phyloP scores from a whole-genome alignment of 1,140 invertebrate genomes.

The Brachionus paranguensis region DNA sequence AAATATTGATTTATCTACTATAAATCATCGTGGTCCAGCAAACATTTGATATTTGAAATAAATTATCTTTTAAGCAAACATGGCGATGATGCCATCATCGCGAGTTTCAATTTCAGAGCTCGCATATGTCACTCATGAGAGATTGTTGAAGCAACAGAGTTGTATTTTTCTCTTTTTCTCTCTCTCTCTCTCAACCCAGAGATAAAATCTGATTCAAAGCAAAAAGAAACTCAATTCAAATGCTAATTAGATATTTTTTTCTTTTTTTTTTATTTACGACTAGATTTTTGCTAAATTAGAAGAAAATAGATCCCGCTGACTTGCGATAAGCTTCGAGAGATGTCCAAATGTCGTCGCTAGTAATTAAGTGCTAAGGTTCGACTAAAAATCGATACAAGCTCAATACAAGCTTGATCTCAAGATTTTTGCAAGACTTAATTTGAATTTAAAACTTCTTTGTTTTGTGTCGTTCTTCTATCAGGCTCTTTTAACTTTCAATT shows the following conservation, averaged over 20 bases:
- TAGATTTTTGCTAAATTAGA: background rate
- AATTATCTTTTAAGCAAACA: constrained; percentile 37
- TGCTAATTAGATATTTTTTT: constrained; percentile 15
- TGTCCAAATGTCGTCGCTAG: constrained; percentile 17
- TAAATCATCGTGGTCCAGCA: background rate
- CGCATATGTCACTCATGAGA: constrained; percentile 35
- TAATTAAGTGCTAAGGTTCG: background rate
- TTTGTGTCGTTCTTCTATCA: too few relatives aligned
- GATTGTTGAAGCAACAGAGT: constrained; percentile 22
- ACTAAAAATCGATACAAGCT: background rate
- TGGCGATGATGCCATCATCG: constrained; percentile 12
- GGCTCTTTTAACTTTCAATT: too few relatives aligned
- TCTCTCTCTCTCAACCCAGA: background rate
- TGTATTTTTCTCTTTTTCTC: background rate
- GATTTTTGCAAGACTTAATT: background rate
- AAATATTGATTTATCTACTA: constrained; percentile 37
- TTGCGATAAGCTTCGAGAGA: constrained; percentile 9
- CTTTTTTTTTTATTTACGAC: background rate
- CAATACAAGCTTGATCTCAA: background rate
- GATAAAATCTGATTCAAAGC: constrained; percentile 28
- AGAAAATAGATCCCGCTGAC: background rate
- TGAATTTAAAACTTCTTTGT: background rate
- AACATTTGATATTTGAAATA: constrained; percentile 33
- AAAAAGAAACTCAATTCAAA: constrained; percentile 18
- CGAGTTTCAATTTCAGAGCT: constrained; percentile 34